These are phyloP conservation scores for Mustela lutreola DNA, from an alignment of 2,113 vertebrate species.

Conservation along the genomic window DNA sequence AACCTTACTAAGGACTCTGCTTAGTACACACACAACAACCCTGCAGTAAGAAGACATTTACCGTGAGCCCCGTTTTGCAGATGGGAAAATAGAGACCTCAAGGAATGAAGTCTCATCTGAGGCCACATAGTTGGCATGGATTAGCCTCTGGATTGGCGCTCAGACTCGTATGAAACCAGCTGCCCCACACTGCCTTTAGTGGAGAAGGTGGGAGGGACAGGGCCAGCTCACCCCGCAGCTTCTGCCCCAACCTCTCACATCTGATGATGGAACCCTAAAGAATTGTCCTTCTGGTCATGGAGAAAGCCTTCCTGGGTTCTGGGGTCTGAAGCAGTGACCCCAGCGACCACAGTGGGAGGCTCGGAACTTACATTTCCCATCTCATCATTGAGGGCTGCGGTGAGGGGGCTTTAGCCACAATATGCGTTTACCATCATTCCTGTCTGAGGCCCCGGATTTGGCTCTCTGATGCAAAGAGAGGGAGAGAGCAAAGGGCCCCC, in stretches of 20 bases:
- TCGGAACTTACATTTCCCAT: not conserved
- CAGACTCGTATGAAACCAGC: not conserved
- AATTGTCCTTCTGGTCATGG: not conserved
- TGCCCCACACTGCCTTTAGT: not conserved
- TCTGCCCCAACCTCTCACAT: not conserved
- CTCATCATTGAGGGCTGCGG: not conserved
- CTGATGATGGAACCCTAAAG: not conserved
- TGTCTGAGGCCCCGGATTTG: not conserved
- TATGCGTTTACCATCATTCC: not conserved
- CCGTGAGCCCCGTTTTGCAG: not conserved
- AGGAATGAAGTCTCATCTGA: not conserved
- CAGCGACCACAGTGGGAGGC: too few relatives aligned
- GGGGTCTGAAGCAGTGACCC: not conserved
- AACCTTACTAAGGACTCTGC: not conserved
- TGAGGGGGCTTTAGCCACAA: not conserved
- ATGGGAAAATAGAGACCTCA: not conserved
- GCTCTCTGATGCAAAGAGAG: not conserved
- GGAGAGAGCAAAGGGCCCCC: not conserved
- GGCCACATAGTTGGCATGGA: not conserved
- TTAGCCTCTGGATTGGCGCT: not conserved
- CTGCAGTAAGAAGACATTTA: not conserved
- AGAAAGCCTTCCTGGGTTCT: not conserved
- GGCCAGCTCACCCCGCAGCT: fast-evolving
- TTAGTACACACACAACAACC: not conserved
- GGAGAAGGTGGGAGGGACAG: not conserved